phyloP scores from a whole-genome alignment of 2,797 vertebrate species.

The Liparis tanakae region DNA sequence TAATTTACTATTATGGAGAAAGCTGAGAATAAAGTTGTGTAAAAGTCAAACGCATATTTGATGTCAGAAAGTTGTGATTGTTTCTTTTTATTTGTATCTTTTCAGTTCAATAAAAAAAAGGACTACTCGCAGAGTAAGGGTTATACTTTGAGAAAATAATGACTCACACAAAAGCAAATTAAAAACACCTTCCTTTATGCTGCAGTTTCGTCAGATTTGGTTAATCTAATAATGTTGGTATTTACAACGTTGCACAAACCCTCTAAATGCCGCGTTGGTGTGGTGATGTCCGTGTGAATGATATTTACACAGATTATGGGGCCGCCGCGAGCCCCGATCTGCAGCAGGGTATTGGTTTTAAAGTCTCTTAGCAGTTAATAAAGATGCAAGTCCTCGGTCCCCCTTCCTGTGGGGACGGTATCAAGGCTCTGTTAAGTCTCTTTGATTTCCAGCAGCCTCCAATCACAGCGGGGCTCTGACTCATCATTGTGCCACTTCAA shows the following conservation, averaged over 20 bases:
- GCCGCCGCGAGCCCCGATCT: constrained; percentile 46
- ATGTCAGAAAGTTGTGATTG: neutral
- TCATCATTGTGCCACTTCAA: constrained; percentile 86
- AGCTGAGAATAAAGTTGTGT: neutral
- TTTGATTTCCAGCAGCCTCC: constrained; percentile 85
- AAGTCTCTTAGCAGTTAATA: constrained; percentile 92
- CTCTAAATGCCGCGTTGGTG: constrained; percentile 54
- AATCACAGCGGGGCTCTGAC: constrained; percentile 80
- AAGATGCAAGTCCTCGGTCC: constrained; percentile 89
- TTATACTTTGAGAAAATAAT: neutral
- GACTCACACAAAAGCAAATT: neutral
- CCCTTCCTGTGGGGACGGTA: constrained; percentile 92
- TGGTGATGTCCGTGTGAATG: constrained; percentile 52
- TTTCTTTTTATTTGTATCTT: neutral
- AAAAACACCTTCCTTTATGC: neutral
- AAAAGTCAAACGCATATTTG: neutral
- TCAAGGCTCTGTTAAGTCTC: constrained; percentile 94
- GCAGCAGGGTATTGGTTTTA: constrained; percentile 85
- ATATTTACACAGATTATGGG: constrained; percentile 64
- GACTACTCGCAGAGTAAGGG: neutral
- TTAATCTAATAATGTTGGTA: neutral
- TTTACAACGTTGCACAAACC: constrained; percentile 54
- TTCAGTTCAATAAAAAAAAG: neutral
- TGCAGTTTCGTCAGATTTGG: constrained; percentile 21
- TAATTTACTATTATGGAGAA: constrained; percentile 49